A percentile compares a stretch with the other conserved stretches of the same genome.
These are phyloP conservation scores for Hydractinia echinata DNA, from an alignment of 30 jellyfish, hydroid and myxozoan species.

Conservation along the genomic window DNA sequence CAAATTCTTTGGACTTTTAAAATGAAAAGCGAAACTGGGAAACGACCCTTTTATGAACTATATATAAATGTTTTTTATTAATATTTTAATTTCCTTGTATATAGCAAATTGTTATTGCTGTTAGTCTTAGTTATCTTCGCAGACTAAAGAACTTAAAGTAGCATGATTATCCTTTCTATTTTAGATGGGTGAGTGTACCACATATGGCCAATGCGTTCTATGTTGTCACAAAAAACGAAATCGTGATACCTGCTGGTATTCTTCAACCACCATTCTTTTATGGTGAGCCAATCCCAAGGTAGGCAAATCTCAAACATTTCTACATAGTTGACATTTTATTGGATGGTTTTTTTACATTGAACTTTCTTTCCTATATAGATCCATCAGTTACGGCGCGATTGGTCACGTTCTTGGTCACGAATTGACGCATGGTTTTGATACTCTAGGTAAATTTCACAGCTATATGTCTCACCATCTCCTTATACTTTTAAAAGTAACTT, in stretches of 20 bases:
- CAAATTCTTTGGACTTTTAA: no score
- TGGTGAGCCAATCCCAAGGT: conserved; percentile 97
- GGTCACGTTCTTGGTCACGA: conserved; percentile 99
- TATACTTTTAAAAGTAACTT: neutral
- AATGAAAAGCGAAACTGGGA: no score
- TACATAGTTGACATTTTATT: neutral
- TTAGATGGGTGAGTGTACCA: conserved; percentile 99
- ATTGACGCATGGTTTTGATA: conserved; percentile 95
- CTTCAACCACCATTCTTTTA: conserved; percentile 95
- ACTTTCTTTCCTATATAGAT: conserved; percentile 33
- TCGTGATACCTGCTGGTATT: conserved; percentile 98
- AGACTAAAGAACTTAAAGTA: no score
- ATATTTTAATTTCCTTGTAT: neutral
- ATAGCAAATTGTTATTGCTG: neutral
- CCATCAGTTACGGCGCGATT: conserved; percentile 96
- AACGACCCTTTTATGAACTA: no score
- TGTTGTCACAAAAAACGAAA: conserved; percentile 94
- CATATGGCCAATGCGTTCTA: conserved; percentile 99
- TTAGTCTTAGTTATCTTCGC: no score
- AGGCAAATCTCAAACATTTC: neutral
- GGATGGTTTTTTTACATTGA: neutral
- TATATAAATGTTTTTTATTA: no score
- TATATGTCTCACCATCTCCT: neutral
- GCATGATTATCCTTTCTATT: neutral
- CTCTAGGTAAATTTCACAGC: conserved; percentile 90